Evolutionary conservation across 2,797 vertebrate species (phyloP), one percentile per base, ranked within the genome.

Genomic region (Acrocephalus scirpaceus): DNA sequence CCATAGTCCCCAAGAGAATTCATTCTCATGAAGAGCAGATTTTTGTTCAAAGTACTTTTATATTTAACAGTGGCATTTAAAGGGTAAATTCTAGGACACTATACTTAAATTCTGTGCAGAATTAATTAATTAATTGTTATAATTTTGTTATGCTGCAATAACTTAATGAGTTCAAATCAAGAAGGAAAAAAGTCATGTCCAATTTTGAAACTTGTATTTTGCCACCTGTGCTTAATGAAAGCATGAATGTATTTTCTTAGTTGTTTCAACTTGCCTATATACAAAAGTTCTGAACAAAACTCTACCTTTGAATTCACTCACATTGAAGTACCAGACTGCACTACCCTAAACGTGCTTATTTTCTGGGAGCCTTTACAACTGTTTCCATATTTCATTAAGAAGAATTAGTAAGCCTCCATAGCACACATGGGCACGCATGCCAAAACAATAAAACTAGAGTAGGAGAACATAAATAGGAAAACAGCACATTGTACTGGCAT

Each of bases 371-470:
- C 26, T 74, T 86, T 76, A 78, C 34, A 65, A n/a, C 10, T 75
- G 21, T 38, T 70, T 69, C 50, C 6, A 3, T 69, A 64, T 64
- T 50, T 84, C n/a, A 32, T 29, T 27, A 67, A 15, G 27, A 86
- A 83, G 45, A 72, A 65, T 22, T 42, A 86, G 29, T 20, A 70
- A 86, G 56, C 17, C 56, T 81, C 40, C 66, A 67, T 3, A 5
- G 1, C 40, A 70, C 4, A 5, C 25, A 25, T 2, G 29, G 67
- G 45, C 56, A 50, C 0, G 0, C 36, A 30, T 16, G 20, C 44
- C 67, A 48, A 40, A 92, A 58, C 38, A 64, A 48, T 27, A 62
- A 29, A 91, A 71, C 38, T 30, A 27, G 42, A 67, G 19, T 64
- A 66, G 0, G 4, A 86, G 44, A 69, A 80, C 16, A 25, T 30